Percentiles rank a stretch among this genome's conserved stretches.
Conservation (phyloP, 2,797 vertebrate genomes). For the Karalla daura region DNA sequence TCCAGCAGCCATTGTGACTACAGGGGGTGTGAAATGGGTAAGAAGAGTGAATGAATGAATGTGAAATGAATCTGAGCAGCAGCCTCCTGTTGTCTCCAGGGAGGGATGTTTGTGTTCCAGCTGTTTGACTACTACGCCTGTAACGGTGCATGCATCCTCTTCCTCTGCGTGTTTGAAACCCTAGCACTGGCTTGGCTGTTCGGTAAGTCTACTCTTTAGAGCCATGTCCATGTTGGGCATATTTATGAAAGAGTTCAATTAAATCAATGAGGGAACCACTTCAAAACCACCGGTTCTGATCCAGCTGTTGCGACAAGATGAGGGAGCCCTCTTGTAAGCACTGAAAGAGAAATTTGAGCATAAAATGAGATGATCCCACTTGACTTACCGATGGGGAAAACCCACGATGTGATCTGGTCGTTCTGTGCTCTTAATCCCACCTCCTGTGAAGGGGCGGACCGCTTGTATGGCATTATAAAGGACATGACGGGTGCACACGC, state of each 20-base stretch:
- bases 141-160: slow-evolving; percentile 90
- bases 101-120: slow-evolving; percentile 96
- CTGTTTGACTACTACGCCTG: slow-evolving; percentile 94
- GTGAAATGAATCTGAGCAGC: neutral
- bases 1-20: too few species aligned
- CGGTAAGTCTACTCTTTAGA: slow-evolving; percentile 82
- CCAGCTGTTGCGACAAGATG: too few species aligned
- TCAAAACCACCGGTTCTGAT: too few species aligned
- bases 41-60: neutral
- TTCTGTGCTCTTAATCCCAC: neutral
- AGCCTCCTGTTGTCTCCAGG: slow-evolving; percentile 79
- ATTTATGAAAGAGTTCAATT: too few species aligned
- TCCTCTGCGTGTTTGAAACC: slow-evolving; percentile 87
- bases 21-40: neutral
- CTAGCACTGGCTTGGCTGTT: slow-evolving; percentile 91
- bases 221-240: too few species aligned
- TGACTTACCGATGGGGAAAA: too few species aligned
- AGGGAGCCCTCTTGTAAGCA: too few species aligned
- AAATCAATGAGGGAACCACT: too few species aligned
- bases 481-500: slow-evolving; percentile 88
- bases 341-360: too few species aligned
- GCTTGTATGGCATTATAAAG: slow-evolving; percentile 83
- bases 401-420: neutral
- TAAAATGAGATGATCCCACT: too few species aligned
- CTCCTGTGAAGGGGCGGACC: slow-evolving; percentile 81